Conservation (phyloP, 2,888 invertebrate genomes). For the Colletes collaris region DNA sequence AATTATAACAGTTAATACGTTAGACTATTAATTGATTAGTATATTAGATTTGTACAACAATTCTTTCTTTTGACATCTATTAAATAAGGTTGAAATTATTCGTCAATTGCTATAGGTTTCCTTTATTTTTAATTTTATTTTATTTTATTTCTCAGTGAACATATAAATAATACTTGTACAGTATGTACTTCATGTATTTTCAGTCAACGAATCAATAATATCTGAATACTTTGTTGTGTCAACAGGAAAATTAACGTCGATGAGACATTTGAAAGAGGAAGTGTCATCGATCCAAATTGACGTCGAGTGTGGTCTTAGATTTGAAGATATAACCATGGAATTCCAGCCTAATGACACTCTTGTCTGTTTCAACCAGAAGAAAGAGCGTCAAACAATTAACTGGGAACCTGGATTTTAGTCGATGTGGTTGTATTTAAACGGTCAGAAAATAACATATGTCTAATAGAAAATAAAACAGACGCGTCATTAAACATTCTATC, state of each 20-base stretch:
- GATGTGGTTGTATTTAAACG: constrained; percentile 24
- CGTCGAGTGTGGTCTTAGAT: constrained; percentile 94
- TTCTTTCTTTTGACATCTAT: neutral
- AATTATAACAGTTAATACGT: neutral
- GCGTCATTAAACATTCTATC: constrained; percentile 6
- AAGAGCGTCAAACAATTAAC: constrained; percentile 87
- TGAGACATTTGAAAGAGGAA: constrained; percentile 95
- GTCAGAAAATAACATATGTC: constrained; percentile 2
- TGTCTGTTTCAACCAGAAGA: constrained; percentile 89
- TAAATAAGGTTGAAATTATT: neutral
- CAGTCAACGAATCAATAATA: constrained; percentile 9
- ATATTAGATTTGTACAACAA: constrained; percentile 2
- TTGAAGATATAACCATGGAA: constrained; percentile 86
- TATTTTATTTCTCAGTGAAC: neutral
- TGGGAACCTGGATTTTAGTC: constrained; percentile 94
- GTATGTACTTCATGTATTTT: neutral
- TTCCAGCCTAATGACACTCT: constrained; percentile 91
- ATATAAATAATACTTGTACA: constrained; percentile 10
- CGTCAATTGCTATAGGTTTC: neutral
- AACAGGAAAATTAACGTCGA: constrained; percentile 89
- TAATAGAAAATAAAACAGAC: constrained; percentile 27
- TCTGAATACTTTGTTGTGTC: constrained; percentile 20
- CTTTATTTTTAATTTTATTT: constrained; percentile 5
- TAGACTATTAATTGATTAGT: neutral
- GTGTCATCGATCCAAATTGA: constrained; percentile 92